phyloP scores from a whole-genome alignment of 2,888 invertebrate species.

The Pseudococcus jackbeardsleyi region DNA sequence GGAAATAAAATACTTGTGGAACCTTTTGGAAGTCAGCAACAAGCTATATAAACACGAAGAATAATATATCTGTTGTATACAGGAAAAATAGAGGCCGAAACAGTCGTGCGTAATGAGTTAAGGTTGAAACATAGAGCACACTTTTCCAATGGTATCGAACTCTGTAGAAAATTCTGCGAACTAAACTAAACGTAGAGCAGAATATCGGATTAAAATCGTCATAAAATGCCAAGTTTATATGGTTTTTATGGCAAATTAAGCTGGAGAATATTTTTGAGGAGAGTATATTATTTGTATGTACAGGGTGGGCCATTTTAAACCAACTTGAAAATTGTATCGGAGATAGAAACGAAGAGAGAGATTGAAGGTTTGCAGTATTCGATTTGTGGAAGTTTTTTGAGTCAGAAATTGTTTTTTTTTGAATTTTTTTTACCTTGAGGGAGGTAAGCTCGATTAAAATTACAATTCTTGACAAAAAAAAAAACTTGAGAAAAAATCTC shows the following conservation, averaged over 20 bases:
- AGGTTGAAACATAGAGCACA: slow-evolving; percentile 43
- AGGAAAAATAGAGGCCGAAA: slow-evolving; percentile 54
- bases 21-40: slow-evolving; percentile 58
- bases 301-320: no score
- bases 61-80: slow-evolving; percentile 57
- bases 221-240: background rate
- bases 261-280: background rate
- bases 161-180: slow-evolving; percentile 43
- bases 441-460: no score
- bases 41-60: slow-evolving; percentile 51
- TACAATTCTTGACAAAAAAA: no score
- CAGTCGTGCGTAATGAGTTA: slow-evolving; percentile 61
- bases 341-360: no score
- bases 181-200: background rate
- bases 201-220: slow-evolving; percentile 30
- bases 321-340: no score
- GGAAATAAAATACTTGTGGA: slow-evolving; percentile 57
- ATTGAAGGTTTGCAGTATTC: no score
- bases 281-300: background rate
- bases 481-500: no score
- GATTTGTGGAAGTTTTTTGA: no score
- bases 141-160: slow-evolving; percentile 54
- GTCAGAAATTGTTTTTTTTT: no score
- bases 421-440: no score
- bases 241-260: slow-evolving; percentile 39